These are phyloP conservation scores for Aurelia coerulea DNA, from an alignment of 30 jellyfish, hydroid and myxozoan species.

Conservation along the genomic window DNA sequence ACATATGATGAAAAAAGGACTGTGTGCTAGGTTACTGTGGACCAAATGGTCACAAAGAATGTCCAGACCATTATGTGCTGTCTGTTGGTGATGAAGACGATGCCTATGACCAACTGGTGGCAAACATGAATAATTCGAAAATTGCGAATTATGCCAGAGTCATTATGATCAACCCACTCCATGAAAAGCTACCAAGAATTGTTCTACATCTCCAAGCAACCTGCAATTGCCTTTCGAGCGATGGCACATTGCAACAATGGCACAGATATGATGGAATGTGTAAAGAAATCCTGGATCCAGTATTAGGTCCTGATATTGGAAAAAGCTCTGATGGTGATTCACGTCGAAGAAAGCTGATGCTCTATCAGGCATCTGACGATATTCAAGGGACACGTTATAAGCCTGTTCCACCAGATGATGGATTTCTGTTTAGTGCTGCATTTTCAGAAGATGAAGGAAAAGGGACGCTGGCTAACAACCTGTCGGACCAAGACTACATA, in stretches of 20 bases:
- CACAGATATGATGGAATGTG: no score
- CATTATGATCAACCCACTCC: no score
- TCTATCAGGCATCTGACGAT: neutral
- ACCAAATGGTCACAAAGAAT: slow-evolving; percentile 7
- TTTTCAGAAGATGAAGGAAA: neutral
- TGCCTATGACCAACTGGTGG: no score
- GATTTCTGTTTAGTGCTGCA: slow-evolving; percentile 21
- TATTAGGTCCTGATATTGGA: slow-evolving; percentile 42
- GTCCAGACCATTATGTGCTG: no score
- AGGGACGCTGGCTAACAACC: neutral
- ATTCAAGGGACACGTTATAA: no score
- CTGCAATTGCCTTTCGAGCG: no score
- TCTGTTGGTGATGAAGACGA: no score
- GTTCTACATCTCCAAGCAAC: no score
- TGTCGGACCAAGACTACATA: slow-evolving; percentile 6
- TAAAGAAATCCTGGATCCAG: slow-evolving; percentile 12
- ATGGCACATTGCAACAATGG: no score
- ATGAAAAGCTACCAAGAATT: no score
- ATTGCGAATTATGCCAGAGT: no score
- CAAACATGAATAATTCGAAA: no score
- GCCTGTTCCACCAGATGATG: slow-evolving; percentile 19
- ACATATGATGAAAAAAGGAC: slow-evolving; percentile 31
- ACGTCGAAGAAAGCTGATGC: slow-evolving; percentile 13
- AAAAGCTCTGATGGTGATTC: slow-evolving; percentile 47
- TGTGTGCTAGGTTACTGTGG: slow-evolving; percentile 38